Evolutionary conservation across 2,888 invertebrate genomes (phyloP), one percentile per base, ranked within the genome.

Genomic region (Melangyna quadrimaculata): DNA sequence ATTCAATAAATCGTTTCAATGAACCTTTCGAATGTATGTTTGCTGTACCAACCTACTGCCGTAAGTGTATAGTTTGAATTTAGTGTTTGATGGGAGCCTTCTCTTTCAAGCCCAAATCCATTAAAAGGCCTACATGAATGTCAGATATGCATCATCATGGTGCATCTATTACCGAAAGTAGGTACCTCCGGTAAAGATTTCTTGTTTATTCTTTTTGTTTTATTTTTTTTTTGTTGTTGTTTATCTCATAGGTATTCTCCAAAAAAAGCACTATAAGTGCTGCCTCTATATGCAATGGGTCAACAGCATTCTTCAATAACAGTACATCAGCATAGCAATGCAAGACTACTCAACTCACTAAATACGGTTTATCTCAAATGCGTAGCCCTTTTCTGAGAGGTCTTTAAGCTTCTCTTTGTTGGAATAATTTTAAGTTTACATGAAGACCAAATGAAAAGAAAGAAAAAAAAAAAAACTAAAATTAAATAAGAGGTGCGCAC

Each of bases 401-500:
- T 43, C 40, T 72, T 71, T 37, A 61, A 59, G 51, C 59, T 73
- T 70, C 55, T 69, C 55, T 75, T 67, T 75, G 79, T 75, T 71
- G 59, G 74, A 22, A 35, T 67, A 65, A 71, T 79, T 67, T 86
- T 63, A 63, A 59, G 81, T 80, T 86, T 70, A 81, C 80, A 77
- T 81, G 86, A 71, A 72, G 22, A 8, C 48, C 37, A 35, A 32
- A 19, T 35, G 8, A 63, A 72, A n/a, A 53, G 65, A 29, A 19
- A 57, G 8, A 63, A 72, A n/a, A 53, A 71, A 29, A 63, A 43
- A 45, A 19, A 22, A 27, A 27, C n/a, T 27, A 70, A 83, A 80
- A 84, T 79, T 51, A 84, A 86, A 86, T 72, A 86, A 81, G 86
- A 86, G 86, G 80, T 86, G 78, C 78, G 80, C 72, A 77, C 86